Evolutionary conservation across 2,888 invertebrate species (phyloP), one percentile per base, ranked within the genome.

Genomic region (Ophion slaviceki): DNA sequence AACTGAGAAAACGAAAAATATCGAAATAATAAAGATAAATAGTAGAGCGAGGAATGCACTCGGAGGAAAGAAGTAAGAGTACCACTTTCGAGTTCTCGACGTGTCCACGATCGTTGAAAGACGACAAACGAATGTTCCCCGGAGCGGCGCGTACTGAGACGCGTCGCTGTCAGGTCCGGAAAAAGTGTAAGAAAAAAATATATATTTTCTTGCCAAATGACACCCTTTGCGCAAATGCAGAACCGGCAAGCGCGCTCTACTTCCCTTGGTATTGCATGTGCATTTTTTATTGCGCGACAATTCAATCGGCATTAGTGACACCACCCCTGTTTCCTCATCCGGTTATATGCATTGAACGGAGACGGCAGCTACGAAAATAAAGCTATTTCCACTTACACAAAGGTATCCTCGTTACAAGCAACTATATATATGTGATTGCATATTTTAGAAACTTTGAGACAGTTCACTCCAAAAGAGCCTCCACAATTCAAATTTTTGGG

Each of bases 201-300:
- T 40, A 76, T 1, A 68, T 59, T 64, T 20, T 64, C 45, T 78
- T 77, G 61, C 80, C 70, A 83, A 86, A 86, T 80, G 75, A 61
- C 80, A 75, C 86, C 80, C 86, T 86, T 74, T 81, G 86, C 75
- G 80, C 68, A 85, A 83, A 80, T 70, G 78, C 24, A 17, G 28
- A 40, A 24, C 32, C 36, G 68, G 80, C 40, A 24, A 80, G 53
- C 83, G 78, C 67, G 83, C 74, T 80, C 85, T 47, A 72, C 53
- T 85, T 81, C 80, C 81, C 78, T 76, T 64, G 36, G 78, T 87
- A 74, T 83, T 83, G 80, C 72, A 79, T 72, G 70, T 70, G 61
- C 71, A 83, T 84, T 78, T 61, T 66, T 14, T 24, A 87, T 80
- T 75, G 76, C 40, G 53, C 78, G 59, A 83, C n/a, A 62, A 74